Evolutionary conservation across 2,888 invertebrate species (phyloP).

Genomic region (Galerucella pusilla): DNA sequence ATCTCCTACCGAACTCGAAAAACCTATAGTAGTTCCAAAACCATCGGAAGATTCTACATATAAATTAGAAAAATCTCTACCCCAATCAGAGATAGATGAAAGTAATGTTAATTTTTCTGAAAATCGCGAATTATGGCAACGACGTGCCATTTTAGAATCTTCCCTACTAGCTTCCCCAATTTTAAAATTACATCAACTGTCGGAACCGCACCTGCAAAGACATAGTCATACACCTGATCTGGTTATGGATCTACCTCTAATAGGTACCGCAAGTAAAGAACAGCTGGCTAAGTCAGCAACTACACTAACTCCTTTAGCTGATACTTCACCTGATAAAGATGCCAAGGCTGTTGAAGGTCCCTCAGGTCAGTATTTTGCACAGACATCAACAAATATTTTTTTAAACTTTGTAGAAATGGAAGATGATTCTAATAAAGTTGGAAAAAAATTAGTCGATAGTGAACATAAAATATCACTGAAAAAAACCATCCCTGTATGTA

Average conservation of each 20-base stretch:
- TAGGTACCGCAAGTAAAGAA: conserved; percentile 62
- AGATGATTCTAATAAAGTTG: no score
- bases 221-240: conserved; percentile 80
- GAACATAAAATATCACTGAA: not conserved
- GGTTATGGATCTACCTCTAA: conserved; percentile 84
- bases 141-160: conserved; percentile 69
- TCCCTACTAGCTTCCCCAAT: conserved; percentile 53
- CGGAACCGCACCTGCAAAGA: conserved; percentile 60
- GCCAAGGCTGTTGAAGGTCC: conserved; percentile 44
- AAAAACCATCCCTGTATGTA: not conserved
- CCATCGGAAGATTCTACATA: conserved; percentile 9
- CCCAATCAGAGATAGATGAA: conserved; percentile 57
- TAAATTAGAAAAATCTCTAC: conserved; percentile 10
- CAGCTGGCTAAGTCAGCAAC: conserved; percentile 59
- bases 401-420: not conserved
- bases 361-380: conserved; percentile 20
- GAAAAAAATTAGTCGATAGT: not conserved
- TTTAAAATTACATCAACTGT: conserved; percentile 62
- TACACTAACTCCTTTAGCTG: conserved; percentile 47
- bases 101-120: conserved; percentile 65
- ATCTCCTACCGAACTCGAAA: conserved; percentile 11
- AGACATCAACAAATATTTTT: not conserved
- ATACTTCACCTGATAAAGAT: conserved; percentile 58
- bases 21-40: not conserved
- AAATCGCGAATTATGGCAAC: conserved; percentile 73